Evolutionary conservation across 2,888 invertebrate species (phyloP), one percentile per base, ranked within the genome.

Genomic region (Eupithecia centaureata): DNA sequence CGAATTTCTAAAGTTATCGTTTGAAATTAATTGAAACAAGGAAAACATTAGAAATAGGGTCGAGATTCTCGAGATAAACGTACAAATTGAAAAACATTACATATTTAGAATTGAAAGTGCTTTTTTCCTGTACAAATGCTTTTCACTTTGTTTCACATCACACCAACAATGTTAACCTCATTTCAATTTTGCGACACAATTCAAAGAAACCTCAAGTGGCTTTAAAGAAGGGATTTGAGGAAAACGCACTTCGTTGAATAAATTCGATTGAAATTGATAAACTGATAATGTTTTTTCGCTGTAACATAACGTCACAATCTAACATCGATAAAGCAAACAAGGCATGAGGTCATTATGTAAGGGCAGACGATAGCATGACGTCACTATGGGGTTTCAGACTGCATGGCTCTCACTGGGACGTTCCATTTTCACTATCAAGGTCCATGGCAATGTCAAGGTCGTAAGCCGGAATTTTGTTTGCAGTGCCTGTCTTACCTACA

Each of bases 211-310:
- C 38, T 22, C 15, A n/a, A 60, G 60, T 56, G 47, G 47, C 38
- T 68, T 52, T 64, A 2, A 2, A 56, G 2, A 47, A 13, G 52
- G 47, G 28, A 28, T 0, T 63, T 67, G 18, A 62, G 68, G 68
- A 68, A 65, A 68, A 68, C 58, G 30, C 28, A 54, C 27, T 58
- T 54, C 33, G n/a, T 58, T 5, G 27, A 28, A 57, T 18, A 32
- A 51, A 60, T 65, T 65, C 62, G 65, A 65, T 60, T 63, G 61
- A 66, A 66, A 27, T 63, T 58, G 60, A 52, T 70, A 52, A 60
- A 57, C 33, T 62, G 61, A 68, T 62, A 52, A 1, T 10, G 27
- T 5, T 54, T 25, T 63, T 63, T 61, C 56, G 27, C 5, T 60
- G 35, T 51, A 35, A 33, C 25, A 56, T 65, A 32, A 69, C 63